These are phyloP conservation scores for Monodelphis domestica DNA, from an alignment of 2,797 vertebrate genomes.

Conservation along the genomic window DNA sequence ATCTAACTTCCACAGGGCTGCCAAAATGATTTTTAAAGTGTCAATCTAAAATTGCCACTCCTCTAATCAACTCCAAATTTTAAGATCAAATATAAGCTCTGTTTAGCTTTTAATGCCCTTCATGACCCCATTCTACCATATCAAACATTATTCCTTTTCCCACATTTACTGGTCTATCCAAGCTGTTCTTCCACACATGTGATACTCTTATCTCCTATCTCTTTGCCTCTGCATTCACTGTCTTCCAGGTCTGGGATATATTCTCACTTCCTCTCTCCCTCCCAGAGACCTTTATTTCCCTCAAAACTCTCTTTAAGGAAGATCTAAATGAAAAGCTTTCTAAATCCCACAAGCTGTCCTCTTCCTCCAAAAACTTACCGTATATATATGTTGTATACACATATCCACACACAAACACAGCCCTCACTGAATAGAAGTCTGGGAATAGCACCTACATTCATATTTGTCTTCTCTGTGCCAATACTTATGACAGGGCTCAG, in stretches of 20 bases:
- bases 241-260: neutral
- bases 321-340: neutral
- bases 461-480: neutral
- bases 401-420: no score
- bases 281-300: neutral
- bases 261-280: neutral
- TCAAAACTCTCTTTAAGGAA: neutral
- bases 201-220: neutral
- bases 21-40: neutral
- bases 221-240: neutral
- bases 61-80: neutral
- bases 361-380: neutral
- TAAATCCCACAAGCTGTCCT: neutral
- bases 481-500: neutral
- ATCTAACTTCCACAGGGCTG: neutral
- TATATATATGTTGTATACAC: neutral
- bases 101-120: neutral
- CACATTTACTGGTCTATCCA: neutral
- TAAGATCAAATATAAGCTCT: neutral
- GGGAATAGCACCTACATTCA: neutral
- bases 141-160: neutral
- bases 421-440: neutral
- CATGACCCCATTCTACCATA: neutral
- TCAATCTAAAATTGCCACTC: neutral
- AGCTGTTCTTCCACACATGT: neutral